Conservation (phyloP, 2,797 vertebrate species). For the Poecilia velifera region DNA sequence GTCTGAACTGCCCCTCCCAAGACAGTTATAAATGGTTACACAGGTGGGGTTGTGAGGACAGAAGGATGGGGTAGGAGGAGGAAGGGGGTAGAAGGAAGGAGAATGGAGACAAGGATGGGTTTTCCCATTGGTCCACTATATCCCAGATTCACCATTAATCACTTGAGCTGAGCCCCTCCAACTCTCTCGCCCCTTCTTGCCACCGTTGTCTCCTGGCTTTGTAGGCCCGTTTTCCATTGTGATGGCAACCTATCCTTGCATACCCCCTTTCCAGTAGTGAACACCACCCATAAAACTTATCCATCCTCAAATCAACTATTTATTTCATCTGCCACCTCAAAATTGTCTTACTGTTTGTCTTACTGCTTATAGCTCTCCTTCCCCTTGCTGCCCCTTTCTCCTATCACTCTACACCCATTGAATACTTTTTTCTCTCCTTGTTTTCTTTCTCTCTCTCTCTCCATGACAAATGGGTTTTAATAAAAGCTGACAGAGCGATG, state of each 20-base stretch:
- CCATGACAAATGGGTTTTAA: conserved; percentile 86
- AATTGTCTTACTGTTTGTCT: conserved; percentile 58
- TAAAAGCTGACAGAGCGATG: conserved; percentile 85
- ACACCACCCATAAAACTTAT: conserved; percentile 44
- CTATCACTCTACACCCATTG: conserved; percentile 41
- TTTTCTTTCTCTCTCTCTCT: conserved; percentile 54
- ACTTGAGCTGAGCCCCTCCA: conserved; percentile 68
- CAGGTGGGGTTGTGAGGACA: conserved; percentile 64
- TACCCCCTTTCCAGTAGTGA: conserved; percentile 17
- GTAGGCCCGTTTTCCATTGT: conserved; percentile 68
- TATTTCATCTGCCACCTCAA: conserved; percentile 48
- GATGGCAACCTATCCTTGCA: conserved; percentile 45
- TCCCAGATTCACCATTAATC: conserved; percentile 80
- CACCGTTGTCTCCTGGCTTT: conserved; percentile 60
- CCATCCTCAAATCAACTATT: conserved; percentile 52
- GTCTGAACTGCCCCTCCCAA: conserved; percentile 65
- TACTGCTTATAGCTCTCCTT: conserved; percentile 32
- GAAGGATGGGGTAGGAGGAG: conserved; percentile 48
- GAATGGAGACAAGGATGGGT: conserved; percentile 56
- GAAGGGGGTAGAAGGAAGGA: conserved; percentile 29
- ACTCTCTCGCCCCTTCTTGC: conserved; percentile 59
- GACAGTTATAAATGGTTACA: conserved; percentile 80
- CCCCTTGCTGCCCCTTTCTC: conserved; percentile 10
- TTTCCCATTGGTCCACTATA: conserved; percentile 71
- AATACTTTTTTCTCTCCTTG: conserved; percentile 26